Evolutionary conservation across 2,113 vertebrate species (phyloP), one percentile per base, ranked within the genome.

Genomic region (Otus sunia): DNA sequence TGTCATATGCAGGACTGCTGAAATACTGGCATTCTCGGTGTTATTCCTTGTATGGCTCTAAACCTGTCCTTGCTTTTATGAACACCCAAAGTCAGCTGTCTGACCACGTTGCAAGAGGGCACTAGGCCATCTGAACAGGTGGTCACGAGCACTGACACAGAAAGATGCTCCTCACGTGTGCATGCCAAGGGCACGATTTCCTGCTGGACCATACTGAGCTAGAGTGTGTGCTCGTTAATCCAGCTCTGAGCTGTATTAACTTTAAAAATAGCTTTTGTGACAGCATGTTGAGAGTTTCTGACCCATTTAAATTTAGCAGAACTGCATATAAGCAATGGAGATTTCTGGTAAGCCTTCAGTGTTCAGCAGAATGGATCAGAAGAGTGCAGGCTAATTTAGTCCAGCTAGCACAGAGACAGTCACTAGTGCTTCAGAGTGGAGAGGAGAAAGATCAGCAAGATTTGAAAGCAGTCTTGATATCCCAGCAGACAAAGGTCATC

Each of bases 201-300:
- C 94, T 95, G 62, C 58, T 95, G 78, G 77, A 96, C 94, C 82
- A 34, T 22, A 59, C 64, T 59, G 79, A 93, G 66, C 90, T 75
- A 93, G 84, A 92, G 79, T 91, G 79, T 93, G 73, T 7, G 4
- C 76, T 92, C 63, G 39, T 90, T 96, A 97, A 97, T 97, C 96
- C 93, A 67, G 52, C 76, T 91, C 87, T 92, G 93, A 97, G 92
- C 88, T 88, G 88, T 27, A 97, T 97, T 97, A 97, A 96, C 76
- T 89, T 96, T 96, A 97, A 97, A 97, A 97, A 97, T 97, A 96
- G 93, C 95, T 96, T 90, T 91, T 64, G 92, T 96, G 83, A 72
- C 95, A 92, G 89, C 87, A 86, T 75, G 80, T 58, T 72, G 79
- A 94, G 92, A 80, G 84, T 93, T 97, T 92, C 86, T 97, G 97